Percentiles rank a stretch among this genome's conserved stretches.
Conservation (phyloP, 2,888 invertebrate species). For the Orgyia antiqua region DNA sequence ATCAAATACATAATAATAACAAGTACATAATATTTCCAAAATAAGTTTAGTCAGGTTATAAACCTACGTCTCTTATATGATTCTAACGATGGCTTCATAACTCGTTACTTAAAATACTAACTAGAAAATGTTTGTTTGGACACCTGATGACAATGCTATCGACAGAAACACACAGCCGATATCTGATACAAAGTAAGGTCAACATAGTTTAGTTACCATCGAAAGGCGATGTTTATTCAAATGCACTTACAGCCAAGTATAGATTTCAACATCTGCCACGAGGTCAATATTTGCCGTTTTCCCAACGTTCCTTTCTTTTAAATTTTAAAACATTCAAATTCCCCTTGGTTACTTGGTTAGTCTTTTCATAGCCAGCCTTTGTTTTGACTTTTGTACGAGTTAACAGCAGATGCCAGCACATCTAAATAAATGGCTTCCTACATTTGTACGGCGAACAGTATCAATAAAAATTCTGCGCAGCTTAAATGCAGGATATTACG, state of each 20-base stretch:
- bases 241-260: slow-evolving; percentile 69
- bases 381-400: slow-evolving; percentile 24
- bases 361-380: slow-evolving; percentile 37
- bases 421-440: slow-evolving; percentile 16
- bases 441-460: slow-evolving; percentile 45
- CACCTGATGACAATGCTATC: slow-evolving; percentile 67
- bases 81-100: too few relatives aligned
- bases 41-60: too few relatives aligned
- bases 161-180: slow-evolving; percentile 37
- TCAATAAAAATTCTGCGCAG: slow-evolving; percentile 47
- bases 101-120: not conserved
- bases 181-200: slow-evolving; percentile 67
- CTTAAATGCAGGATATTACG: slow-evolving; percentile 68
- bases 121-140: slow-evolving; percentile 47
- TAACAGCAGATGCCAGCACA: slow-evolving; percentile 22
- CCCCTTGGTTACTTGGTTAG: slow-evolving; percentile 38
- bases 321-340: slow-evolving; percentile 32
- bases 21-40: too few relatives aligned
- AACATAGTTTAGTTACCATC: slow-evolving; percentile 66
- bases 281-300: slow-evolving; percentile 74
- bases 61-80: too few relatives aligned
- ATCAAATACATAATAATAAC: too few relatives aligned
- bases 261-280: slow-evolving; percentile 72
- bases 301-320: slow-evolving; percentile 50
- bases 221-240: slow-evolving; percentile 71